Percentiles rank a stretch among this genome's conserved stretches.
phyloP scores from a whole-genome alignment of 2,888 invertebrate genomes.

The Athripsodes cinereus region DNA sequence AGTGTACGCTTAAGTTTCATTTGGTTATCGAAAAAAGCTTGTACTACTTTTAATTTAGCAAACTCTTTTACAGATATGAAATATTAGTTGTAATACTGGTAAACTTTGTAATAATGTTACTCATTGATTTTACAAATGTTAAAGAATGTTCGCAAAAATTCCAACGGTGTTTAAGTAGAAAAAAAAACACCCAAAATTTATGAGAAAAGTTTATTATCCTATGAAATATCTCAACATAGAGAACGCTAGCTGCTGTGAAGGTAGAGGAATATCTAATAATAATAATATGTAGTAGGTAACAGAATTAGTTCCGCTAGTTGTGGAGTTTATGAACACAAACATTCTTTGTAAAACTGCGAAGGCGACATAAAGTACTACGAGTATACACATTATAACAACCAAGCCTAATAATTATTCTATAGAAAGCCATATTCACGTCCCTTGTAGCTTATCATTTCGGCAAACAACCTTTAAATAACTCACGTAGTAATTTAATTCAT shows the following conservation, averaged over 20 bases:
- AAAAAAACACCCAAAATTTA: neutral
- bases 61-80: too few species aligned
- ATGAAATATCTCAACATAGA: neutral
- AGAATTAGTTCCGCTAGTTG: neutral
- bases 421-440: neutral
- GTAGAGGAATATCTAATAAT: neutral
- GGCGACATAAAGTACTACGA: too few species aligned
- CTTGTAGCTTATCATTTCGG: slow-evolving; percentile 2
- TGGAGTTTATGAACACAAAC: neutral
- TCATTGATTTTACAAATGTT: neutral
- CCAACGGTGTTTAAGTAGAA: neutral
- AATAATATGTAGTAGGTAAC: neutral
- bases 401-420: neutral
- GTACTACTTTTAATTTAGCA: too few species aligned
- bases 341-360: neutral
- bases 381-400: neutral
- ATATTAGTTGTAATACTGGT: too few species aligned
- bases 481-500: slow-evolving; percentile 1
- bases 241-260: neutral
- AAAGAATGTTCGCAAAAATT: neutral
- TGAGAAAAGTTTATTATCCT: neutral
- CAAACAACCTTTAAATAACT: slow-evolving; percentile 1
- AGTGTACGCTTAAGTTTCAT: too few species aligned
- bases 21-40: too few species aligned
- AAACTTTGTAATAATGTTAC: too few species aligned